Evolutionary conservation across 2,888 invertebrate species (phyloP), one percentile per base, ranked within the genome.

Genomic region (Onthophagus sagittarius): DNA sequence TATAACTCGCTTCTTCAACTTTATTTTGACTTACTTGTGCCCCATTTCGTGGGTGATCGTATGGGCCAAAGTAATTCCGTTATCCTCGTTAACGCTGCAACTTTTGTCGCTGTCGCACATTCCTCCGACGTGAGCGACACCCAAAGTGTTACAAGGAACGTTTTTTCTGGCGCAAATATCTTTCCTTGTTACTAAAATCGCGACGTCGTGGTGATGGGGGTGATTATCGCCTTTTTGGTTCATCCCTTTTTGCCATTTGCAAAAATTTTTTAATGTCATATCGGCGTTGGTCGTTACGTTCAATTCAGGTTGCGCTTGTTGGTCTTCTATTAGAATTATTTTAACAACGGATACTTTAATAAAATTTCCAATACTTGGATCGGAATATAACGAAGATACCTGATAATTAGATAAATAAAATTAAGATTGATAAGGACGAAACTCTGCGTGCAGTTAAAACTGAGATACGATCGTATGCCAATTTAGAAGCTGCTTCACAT

Each of bases 21-120:
- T 64, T 64, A 23, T 23, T 15, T 64, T 64, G 6, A 31, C 93
- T 89, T 87, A 96, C 96, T 95, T 95, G 87, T 96, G 96, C 74
- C 96, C 96, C 82, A 96, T 86, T 86, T 97, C 96, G 83, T 97
- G 96, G 5, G 96, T 93, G 81, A 96, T 92, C 77, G 96, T 96
- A 86, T 95, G 93, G 31, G 96, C 95, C 73, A 96, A 88, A 83
- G 94, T 92, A 78, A 96, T 92, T 77, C 96, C 96, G 83, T 93
- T 94, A 87, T 96, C 96, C 85, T 96, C 95, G 84, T 95, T 96
- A 81, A 97, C 94, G 81, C 93, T 95, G 84, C 96, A 96, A 82
- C 95, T 94, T 78, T 92, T 89, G 80, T 92, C 90, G 4, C 93
- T 91, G 82, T 93, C 93, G 85, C 96, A 96, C 91, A 96, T 94